phyloP scores from a whole-genome alignment of 2,797 vertebrate genomes.

The Urosaurus nigricauda region DNA sequence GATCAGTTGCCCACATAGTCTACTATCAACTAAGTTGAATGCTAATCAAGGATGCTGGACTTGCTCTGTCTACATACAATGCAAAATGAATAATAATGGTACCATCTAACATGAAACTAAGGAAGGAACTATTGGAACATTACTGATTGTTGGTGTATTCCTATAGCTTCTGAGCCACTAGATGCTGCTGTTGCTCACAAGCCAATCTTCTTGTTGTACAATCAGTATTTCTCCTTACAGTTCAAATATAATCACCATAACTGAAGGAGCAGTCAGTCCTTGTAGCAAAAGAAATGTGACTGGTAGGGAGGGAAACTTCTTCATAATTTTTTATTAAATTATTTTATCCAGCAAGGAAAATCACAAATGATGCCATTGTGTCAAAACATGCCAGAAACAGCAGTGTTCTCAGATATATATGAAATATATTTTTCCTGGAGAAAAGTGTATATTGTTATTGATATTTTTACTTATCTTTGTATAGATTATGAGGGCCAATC shows the following conservation, averaged over 20 bases:
- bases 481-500: background rate
- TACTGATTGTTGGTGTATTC: background rate
- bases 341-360: constrained; percentile 52
- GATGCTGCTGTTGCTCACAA: constrained; percentile 37
- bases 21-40: background rate
- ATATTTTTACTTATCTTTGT: background rate
- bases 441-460: constrained; percentile 38
- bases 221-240: background rate
- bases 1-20: background rate
- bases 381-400: constrained; percentile 12
- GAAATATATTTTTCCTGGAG: constrained; percentile 24
- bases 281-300: constrained; percentile 21
- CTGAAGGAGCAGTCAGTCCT: constrained; percentile 16
- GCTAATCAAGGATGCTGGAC: background rate
- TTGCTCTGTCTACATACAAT: background rate
- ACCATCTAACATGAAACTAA: background rate
- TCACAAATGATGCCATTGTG: constrained; percentile 13
- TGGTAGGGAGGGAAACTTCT: background rate
- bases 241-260: background rate
- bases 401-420: background rate
- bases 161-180: constrained; percentile 15
- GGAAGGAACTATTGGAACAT: constrained; percentile 13
- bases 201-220: background rate
- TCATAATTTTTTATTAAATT: constrained; percentile 45
- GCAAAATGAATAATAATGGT: background rate